Base-by-base conservation (phyloP, 2,888 invertebrate genomes). In the Sesia apiformis region DNA sequence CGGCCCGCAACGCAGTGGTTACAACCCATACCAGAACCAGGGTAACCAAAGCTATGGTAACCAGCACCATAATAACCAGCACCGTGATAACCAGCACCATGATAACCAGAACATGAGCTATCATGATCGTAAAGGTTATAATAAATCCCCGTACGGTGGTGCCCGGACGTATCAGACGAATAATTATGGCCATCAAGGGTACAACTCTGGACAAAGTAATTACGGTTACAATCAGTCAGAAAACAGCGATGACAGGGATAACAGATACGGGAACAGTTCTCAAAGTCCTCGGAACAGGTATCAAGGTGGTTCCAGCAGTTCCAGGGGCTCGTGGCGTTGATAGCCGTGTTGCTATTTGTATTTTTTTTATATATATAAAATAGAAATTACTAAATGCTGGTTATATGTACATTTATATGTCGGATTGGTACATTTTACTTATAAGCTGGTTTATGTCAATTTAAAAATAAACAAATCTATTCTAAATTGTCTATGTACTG, bases 1-100 rank as follows among this genome's bases (percentile, higher is more conserved):
- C 63, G 87, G 88, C 0, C 88, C 88, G 0, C 72, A 76, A 8
- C 78, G 86, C 6, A 69, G 81, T 46, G 84, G 84, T 40, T 88
- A 86, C 68, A 40, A 39, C 74, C 41, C 39, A 53, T 58, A 66
- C 53, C 64, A 64, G 51, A 52, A 52, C 49, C 63, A 60, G 49
- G 52, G 53, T 41, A 39, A 58, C 46, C 54, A 58, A 23, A 51
- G 41, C 54, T 59, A 63, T 51, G 58, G 68, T 51, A 63, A 65
- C 4, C 60, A 69, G 56, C 49, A 55, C 38, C 63, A 66, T 43
- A 60, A 62, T 57, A 63, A 66, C 54, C 50, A 50, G 50, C n/a
- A 50, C 23, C 53, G 66, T 54, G 62, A 59, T 41, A 54, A 50
- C 7, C 23, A 50, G 23, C 23, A 38, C 50, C 6, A 50, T 38